These are phyloP conservation scores for Aphrophora alni DNA, from an alignment of 2,888 invertebrate genomes.

Conservation along the genomic window DNA sequence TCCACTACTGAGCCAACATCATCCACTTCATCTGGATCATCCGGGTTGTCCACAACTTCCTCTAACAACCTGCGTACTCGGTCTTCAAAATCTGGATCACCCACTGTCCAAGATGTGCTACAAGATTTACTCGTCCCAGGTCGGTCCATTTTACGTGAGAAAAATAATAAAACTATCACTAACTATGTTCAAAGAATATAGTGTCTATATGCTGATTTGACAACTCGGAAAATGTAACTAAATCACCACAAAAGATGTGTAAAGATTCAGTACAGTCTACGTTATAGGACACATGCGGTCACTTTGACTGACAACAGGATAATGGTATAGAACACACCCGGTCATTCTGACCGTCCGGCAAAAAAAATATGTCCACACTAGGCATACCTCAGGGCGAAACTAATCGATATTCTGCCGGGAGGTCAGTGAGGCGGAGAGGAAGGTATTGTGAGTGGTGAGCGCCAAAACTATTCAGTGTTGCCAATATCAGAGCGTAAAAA, in stretches of 20 bases:
- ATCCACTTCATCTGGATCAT: too few species aligned
- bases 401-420: background rate
- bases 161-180: background rate
- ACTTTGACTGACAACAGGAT: conserved; percentile 9
- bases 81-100: conserved; percentile 12
- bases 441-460: conserved; percentile 11
- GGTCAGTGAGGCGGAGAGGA: conserved; percentile 12
- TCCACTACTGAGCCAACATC: background rate
- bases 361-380: background rate
- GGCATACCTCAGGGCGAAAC: background rate
- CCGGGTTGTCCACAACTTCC: too few species aligned
- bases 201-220: background rate
- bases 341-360: background rate
- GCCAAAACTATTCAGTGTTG: conserved; percentile 20
- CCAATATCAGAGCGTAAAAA: conserved; percentile 15
- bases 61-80: background rate
- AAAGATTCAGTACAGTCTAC: too few species aligned
- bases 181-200: background rate
- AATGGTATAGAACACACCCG: conserved; percentile 10
- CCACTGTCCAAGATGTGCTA: conserved; percentile 13
- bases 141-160: conserved; percentile 13
- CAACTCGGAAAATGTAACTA: too few species aligned
- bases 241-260: too few species aligned
- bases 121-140: conserved; percentile 11
- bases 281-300: conserved; percentile 21